Evolutionary conservation across 2,797 vertebrate genomes (phyloP).

Genomic region (Sternarchorhynchus goeldii): DNA sequence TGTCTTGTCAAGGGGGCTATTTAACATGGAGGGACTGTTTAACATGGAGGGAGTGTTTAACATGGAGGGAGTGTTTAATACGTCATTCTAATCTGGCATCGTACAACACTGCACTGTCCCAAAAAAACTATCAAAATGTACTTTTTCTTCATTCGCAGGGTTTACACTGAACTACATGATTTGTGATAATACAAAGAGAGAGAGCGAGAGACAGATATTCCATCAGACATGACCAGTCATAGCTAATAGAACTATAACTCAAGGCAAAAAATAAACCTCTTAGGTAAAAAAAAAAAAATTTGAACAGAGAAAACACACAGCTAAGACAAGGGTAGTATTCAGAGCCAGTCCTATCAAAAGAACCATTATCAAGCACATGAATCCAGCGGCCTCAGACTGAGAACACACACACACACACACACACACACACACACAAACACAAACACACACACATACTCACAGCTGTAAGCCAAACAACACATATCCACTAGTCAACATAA

Average conservation of each 20-base stretch:
- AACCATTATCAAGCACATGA: slow-evolving; percentile 67
- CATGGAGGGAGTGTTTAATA: neutral
- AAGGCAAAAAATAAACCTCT: slow-evolving; percentile 25
- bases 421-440: slow-evolving; percentile 42
- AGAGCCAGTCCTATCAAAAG: slow-evolving; percentile 65
- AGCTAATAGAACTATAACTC: slow-evolving; percentile 31
- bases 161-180: neutral
- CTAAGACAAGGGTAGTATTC: slow-evolving; percentile 71
- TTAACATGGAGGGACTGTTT: neutral
- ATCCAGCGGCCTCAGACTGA: slow-evolving; percentile 45
- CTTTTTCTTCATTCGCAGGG: neutral
- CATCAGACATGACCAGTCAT: slow-evolving; percentile 24
- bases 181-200: neutral
- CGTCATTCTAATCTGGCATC: slow-evolving; percentile 3
- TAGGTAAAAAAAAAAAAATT: slow-evolving; percentile 49
- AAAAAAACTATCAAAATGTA: neutral
- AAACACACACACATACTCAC: slow-evolving; percentile 36
- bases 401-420: slow-evolving; percentile 41
- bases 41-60: neutral
- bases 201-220: neutral
- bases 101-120: neutral
- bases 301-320: slow-evolving; percentile 58
- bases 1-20: slow-evolving; percentile 2
- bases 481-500: slow-evolving; percentile 20
- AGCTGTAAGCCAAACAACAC: slow-evolving; percentile 12